Base-by-base conservation (phyloP, 2,113 vertebrate species). In the Heterotilapia buettikoferi region DNA sequence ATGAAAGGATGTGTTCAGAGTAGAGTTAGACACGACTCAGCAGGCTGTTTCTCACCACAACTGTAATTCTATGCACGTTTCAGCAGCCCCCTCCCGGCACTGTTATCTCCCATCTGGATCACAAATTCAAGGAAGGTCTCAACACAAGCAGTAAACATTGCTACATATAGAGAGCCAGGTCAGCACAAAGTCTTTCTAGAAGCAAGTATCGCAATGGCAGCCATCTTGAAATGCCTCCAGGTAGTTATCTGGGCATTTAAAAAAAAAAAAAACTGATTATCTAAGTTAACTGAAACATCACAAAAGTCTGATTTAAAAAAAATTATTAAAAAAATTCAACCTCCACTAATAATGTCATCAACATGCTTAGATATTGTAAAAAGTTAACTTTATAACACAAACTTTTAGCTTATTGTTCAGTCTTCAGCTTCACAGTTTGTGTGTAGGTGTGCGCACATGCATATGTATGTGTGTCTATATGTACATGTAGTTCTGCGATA, bases 1-100 rank as follows among this genome's bases (percentile, higher is more conserved):
- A 86, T 88, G 82, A 93, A 90, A 92, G 80, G 57, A 78, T 7
- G 21, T 50, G 84, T 79, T 93, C 84, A 76, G 68, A 89, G 87
- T 24, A 6, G 66, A 82, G 86, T 87, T 86, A 47, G 82, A 86
- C 82, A 82, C 21, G 36, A 85, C 87, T 85, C 90, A 92, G 89
- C 89, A 87, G 61, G 87, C 73, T n/a, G n/a, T 57, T 82, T 61
- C 18, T 43, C 12, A 59, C 56, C 73, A 80, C 71, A 43, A 66
- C 40, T 47, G 9, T 76, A 76, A 83, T 86, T 57, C 66, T 45
- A 36, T 84, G 78, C 59, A 76, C 6, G 6, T 57, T 50, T 57
- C 66, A 57, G 78, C 82, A 86, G 45, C 53, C 76, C 43, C 31
- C 21, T 76, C n/a, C 21, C 16, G 24, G 71, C 82, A 71, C 63